Base-by-base conservation (phyloP, 1,140 invertebrate species). In the Trinorchestia longiramus region DNA sequence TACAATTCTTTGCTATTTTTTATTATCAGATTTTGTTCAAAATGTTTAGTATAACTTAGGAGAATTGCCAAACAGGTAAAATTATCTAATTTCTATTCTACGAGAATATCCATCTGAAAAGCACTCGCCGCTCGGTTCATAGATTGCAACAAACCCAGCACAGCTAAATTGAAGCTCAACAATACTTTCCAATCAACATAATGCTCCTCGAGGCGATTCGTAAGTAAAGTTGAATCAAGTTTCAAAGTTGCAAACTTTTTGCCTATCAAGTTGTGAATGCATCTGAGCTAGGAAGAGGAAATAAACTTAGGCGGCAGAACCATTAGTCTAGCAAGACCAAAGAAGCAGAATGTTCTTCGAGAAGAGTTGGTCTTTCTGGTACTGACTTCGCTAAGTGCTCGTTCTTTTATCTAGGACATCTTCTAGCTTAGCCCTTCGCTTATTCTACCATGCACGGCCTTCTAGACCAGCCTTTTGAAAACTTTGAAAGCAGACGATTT, bases 191-290 rank as follows among this genome's bases (percentile, higher is more conserved):
- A 90, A 90, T 90, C 41, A 90, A 90, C 4, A 43, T 90, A 90
- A 42, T 90, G 41, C 43, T 90, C 43, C 88, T 90, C 41, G 11
- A 28, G n/a, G 43, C 36, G 43, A 90, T 42, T 43, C 41, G 43
- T 41, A 11, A 41, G 43, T 43, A 90, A 90, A 90, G 88, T 90
- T 90, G 88, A 42, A 43, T 42, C 88, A 90, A 90, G 88, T 90
- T 90, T 43, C 88, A 90, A 90, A 90, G 88, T 90, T 42, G n/a
- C 88, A 41, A 43, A 90, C 41, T 90, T 90, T 87, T 90, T 90
- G 11, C 88, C 28, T 77, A 43, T 90, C 41, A 90, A 90, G 41
- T 90, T 90, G 88, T 41, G 43, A 43, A 90, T 90, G 88, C 88
- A 90, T 90, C 88, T 42, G 41, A 90, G 88, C 88, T 41, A 90